phyloP scores from a whole-genome alignment of 2,797 vertebrate species.

The Gastrophryne carolinensis region DNA sequence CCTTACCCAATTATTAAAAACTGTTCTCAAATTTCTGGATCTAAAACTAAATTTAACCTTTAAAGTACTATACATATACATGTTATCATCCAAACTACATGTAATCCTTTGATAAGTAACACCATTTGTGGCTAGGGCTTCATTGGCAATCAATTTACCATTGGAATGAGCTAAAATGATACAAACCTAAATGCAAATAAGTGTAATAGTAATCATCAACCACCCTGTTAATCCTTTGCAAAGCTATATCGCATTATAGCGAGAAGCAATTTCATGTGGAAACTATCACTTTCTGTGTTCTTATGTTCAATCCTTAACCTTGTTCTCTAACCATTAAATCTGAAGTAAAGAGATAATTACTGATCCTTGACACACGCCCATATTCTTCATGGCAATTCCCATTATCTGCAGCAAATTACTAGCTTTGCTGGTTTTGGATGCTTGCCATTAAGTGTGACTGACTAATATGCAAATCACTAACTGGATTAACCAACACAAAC shows the following conservation, averaged over 20 bases:
- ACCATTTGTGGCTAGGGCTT: no score
- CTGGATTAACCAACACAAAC: conserved; percentile 13
- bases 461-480: conserved; percentile 16
- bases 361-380: conserved; percentile 2
- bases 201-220: neutral
- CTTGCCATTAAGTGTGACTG: conserved; percentile 18
- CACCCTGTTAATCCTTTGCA: neutral
- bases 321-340: neutral
- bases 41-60: no score
- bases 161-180: no score
- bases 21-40: no score
- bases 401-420: conserved; percentile 8
- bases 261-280: neutral
- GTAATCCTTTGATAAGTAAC: no score
- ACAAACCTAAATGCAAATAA: no score
- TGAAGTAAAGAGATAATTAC: neutral
- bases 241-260: neutral
- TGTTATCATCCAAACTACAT: no score
- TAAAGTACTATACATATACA: no score
- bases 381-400: neutral
- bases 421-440: conserved; percentile 1
- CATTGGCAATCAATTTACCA: no score
- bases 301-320: neutral
- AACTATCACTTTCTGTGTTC: neutral
- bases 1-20: no score